A percentile compares a stretch with the other conserved stretches of the same genome.
These are phyloP conservation scores for Aradus depressus DNA, from an alignment of 2,888 invertebrate genomes.

Conservation along the genomic window DNA sequence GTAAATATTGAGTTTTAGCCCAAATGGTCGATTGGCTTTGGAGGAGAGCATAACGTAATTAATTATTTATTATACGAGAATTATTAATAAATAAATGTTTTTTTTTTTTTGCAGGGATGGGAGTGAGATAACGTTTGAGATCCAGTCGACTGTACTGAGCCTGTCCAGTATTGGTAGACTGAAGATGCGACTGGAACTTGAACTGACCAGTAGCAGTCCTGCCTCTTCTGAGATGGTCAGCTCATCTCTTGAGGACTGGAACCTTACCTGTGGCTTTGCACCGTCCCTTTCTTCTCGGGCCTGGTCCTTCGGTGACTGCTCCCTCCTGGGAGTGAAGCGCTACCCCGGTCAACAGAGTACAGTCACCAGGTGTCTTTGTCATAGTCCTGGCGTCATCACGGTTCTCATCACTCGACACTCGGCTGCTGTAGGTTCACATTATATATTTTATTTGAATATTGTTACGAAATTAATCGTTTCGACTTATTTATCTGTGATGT, in stretches of 20 bases:
- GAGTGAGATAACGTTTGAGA: constrained; percentile 28
- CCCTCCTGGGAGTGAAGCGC: constrained; percentile 4
- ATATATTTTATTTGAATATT: no score
- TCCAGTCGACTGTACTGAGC: constrained; percentile 26
- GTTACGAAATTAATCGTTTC: no score
- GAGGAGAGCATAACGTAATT: constrained; percentile 1
- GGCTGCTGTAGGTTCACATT: constrained; percentile 1
- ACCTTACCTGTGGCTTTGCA: constrained; percentile 27
- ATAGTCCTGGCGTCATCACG: constrained; percentile 50
- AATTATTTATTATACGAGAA: not conserved
- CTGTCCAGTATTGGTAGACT: constrained; percentile 21
- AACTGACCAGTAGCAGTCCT: constrained; percentile 38
- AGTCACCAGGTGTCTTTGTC: constrained; percentile 49
- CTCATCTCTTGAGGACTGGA: constrained; percentile 32
- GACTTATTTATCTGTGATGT: no score
- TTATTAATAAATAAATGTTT: not conserved
- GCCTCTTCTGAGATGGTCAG: no score
- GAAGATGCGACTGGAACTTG: constrained; percentile 34
- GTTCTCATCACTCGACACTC: constrained; percentile 44
- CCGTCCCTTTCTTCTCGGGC: constrained; percentile 39
- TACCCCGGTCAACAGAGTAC: constrained; percentile 30
- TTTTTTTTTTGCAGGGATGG: constrained; percentile 21
- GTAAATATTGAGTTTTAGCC: no score
- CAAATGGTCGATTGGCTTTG: no score
- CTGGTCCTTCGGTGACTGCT: constrained; percentile 51